Evolutionary conservation across 2,797 vertebrate species (phyloP).

Genomic region (Sebastiscus albofasciatus): DNA sequence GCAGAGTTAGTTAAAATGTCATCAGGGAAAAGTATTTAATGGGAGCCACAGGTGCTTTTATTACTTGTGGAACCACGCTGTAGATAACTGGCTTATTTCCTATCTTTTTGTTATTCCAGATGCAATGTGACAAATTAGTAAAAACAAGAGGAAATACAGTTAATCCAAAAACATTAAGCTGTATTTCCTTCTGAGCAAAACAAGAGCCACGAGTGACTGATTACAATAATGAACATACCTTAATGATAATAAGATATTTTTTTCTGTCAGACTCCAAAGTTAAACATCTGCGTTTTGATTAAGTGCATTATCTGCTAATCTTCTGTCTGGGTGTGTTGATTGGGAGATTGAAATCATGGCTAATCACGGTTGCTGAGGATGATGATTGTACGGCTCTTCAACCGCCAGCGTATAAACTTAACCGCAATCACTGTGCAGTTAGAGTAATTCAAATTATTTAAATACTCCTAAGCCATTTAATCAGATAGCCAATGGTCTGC

Average conservation of each 20-base stretch:
- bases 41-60: slow-evolving; percentile 13
- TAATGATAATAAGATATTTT: background rate
- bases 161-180: background rate
- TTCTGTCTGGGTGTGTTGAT: background rate
- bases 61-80: background rate
- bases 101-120: background rate
- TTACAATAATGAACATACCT: background rate
- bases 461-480: background rate
- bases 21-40: slow-evolving; percentile 20
- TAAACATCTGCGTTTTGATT: background rate
- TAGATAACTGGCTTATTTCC: background rate
- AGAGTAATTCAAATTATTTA: background rate
- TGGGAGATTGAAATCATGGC: slow-evolving; percentile 3
- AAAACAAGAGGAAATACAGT: background rate
- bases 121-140: background rate
- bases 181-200: background rate
- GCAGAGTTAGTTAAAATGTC: slow-evolving; percentile 16
- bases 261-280: background rate
- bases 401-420: background rate
- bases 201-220: background rate
- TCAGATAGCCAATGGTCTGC: background rate
- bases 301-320: background rate
- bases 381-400: background rate
- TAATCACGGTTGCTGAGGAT: slow-evolving; percentile 9
- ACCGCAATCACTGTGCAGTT: background rate